Evolutionary conservation across 2,113 vertebrate species (phyloP), one percentile per base, ranked within the genome.

Genomic region (Leucopsar rothschildi): DNA sequence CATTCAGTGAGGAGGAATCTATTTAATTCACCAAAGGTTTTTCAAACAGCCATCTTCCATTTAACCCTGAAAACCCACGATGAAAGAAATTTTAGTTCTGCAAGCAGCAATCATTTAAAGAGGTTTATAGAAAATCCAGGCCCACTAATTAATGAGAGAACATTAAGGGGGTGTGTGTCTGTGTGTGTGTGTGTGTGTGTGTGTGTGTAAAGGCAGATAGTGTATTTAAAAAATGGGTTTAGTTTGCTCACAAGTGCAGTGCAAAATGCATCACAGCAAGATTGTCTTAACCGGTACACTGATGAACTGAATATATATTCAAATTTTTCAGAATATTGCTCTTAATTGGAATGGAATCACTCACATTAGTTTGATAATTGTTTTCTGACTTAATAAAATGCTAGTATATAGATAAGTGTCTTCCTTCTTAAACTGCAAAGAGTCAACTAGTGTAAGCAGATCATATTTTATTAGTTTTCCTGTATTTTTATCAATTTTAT

Each of bases 191-290:
- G 27, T 33, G 11, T 35, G 8, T 15, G 44, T 47, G 16, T 33
- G 23, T n/a, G 12, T 33, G 4, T 1, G 1, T 23, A 29, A 78
- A 72, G 13, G 7, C 5, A 80, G n/a, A 76, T 1, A 63, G 3
- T 44, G 33, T 50, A 70, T 37, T 57, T 7, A 4, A 21, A 70
- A 91, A 16, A 68, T 2, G 5, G 5, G 6, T 63, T 89, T 66
- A 18, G 7, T 53, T 61, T 75, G 33, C 15, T 37, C 56, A 61
- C 4, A 90, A 75, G 12, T 28, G 20, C 37, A 73, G 18, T 28
- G n/a, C 55, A 82, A 64, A 83, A 53, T 29, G 13, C 11, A 75
- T 37, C 39, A 78, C 56, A 70, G 22, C 6, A 84, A 69, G 19
- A 65, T n/a, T 57, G 7, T 37, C 50, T n/a, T 47, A 73, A 44